phyloP scores from a whole-genome alignment of 1,140 invertebrate genomes.

The Diorhabda elongata region DNA sequence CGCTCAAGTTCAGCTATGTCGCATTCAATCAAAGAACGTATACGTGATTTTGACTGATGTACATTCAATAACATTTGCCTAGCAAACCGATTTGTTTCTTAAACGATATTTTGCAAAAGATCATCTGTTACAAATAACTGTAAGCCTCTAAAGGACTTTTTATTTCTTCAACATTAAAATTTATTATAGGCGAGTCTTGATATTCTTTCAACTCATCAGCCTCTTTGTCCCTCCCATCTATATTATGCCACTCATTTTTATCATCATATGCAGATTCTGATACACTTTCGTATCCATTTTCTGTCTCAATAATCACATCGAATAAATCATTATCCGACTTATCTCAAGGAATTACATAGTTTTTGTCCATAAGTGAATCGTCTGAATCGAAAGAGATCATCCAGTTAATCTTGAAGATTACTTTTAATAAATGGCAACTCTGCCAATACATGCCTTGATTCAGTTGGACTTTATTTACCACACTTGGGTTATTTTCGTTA shows the following conservation, averaged over 20 bases:
- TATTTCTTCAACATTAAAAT: not conserved
- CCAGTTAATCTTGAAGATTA: too few species aligned
- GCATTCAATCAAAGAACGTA: not conserved
- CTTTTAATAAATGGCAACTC: too few species aligned
- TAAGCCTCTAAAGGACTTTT: not conserved
- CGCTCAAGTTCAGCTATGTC: not conserved
- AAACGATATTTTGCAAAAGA: not conserved
- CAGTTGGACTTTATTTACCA: not conserved
- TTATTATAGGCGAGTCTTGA: not conserved
- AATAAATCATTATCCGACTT: not conserved
- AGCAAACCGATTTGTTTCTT: not conserved
- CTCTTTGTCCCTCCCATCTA: not conserved
- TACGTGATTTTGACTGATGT: not conserved
- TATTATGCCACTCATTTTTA: not conserved
- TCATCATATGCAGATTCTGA: not conserved
- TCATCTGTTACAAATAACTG: not conserved
- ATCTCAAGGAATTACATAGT: not conserved
- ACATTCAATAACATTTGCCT: not conserved
- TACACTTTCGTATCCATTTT: not conserved
- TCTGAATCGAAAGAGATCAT: not conserved
- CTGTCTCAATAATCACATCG: not conserved
- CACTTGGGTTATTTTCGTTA: not conserved
- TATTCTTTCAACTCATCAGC: not conserved
- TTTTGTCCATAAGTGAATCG: not conserved
- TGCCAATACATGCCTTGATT: not conserved